phyloP scores from a whole-genome alignment of 1,140 invertebrate species.

The Tenebrio molitor region DNA sequence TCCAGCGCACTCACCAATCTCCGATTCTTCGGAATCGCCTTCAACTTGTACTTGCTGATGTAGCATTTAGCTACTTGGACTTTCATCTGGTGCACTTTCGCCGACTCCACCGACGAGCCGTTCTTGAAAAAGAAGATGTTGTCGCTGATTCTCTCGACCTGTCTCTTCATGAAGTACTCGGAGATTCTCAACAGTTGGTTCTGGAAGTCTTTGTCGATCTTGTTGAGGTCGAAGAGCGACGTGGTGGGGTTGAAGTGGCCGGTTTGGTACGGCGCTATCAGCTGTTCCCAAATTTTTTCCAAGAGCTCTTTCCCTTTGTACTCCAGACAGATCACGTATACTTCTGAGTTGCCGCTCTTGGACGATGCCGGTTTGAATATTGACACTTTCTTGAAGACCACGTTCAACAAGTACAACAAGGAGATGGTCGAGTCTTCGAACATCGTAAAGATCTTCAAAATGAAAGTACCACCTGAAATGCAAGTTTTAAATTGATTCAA shows the following conservation, averaged over 20 bases:
- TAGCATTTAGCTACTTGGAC: constrained; percentile 54
- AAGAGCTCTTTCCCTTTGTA: constrained; percentile 71
- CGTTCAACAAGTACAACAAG: constrained; percentile 85
- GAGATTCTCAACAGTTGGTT: constrained; percentile 48
- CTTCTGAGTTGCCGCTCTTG: constrained; percentile 94
- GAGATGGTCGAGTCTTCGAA: constrained; percentile 87
- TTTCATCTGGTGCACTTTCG: constrained; percentile 52
- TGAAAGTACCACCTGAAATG: constrained; percentile 79
- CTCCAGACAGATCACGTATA: constrained; percentile 86
- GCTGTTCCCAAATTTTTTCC: constrained; percentile 66
- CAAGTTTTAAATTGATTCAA: too few relatives aligned
- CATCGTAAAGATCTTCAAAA: constrained; percentile 95
- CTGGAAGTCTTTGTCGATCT: constrained; percentile 78
- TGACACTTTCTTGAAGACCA: constrained; percentile 74
- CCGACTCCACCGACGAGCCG: constrained; percentile 65
- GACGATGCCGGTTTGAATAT: neutral
- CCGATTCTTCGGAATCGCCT: constrained; percentile 41
- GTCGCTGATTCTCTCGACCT: constrained; percentile 74
- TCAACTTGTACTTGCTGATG: constrained; percentile 54
- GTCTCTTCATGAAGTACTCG: constrained; percentile 75
- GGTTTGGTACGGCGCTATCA: constrained; percentile 70
- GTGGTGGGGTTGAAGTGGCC: constrained; percentile 50
- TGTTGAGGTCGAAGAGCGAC: constrained; percentile 73
- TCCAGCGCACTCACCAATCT: constrained; percentile 48
- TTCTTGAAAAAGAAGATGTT: constrained; percentile 74